Evolutionary conservation across 2,888 invertebrate genomes (phyloP).

Genomic region (Cephus rjabovi): DNA sequence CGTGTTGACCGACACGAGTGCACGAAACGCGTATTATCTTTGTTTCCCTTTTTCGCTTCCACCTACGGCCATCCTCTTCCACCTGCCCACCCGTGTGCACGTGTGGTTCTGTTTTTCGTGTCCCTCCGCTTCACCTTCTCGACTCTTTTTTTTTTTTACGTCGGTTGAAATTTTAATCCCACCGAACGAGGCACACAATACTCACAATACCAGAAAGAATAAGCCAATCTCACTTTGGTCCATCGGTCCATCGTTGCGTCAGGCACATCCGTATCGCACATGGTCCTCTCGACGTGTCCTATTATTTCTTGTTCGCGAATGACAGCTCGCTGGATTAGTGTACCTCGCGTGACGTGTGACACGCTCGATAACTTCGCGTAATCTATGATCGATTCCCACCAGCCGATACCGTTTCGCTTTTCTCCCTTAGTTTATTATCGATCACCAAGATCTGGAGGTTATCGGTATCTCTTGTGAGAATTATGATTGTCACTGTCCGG

Average conservation of each 20-base stretch:
- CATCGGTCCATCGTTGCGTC: background rate
- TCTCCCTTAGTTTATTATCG: background rate
- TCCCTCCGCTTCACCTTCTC: background rate
- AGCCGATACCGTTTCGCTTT: background rate
- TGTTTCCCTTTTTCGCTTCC: background rate
- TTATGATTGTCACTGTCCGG: background rate
- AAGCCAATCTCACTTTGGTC: constrained; percentile 8
- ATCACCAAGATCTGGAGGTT: background rate
- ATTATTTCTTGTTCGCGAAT: constrained; percentile 2
- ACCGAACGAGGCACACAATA: background rate
- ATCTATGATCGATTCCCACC: background rate
- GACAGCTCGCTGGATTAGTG: background rate
- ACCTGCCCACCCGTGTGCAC: too few relatives aligned
- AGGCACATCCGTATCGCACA: background rate
- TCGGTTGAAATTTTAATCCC: constrained; percentile 7
- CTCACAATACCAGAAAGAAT: constrained; percentile 3
- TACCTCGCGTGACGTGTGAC: background rate
- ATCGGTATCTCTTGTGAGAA: background rate
- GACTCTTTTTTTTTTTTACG: background rate
- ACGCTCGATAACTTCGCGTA: background rate
- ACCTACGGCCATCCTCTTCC: background rate
- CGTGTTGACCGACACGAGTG: constrained; percentile 2
- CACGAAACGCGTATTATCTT: constrained; percentile 1
- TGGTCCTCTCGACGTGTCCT: background rate
- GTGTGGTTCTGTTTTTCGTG: background rate